Evolutionary conservation across 2,888 invertebrate genomes (phyloP).

Genomic region (Shargacucullia verbasci): DNA sequence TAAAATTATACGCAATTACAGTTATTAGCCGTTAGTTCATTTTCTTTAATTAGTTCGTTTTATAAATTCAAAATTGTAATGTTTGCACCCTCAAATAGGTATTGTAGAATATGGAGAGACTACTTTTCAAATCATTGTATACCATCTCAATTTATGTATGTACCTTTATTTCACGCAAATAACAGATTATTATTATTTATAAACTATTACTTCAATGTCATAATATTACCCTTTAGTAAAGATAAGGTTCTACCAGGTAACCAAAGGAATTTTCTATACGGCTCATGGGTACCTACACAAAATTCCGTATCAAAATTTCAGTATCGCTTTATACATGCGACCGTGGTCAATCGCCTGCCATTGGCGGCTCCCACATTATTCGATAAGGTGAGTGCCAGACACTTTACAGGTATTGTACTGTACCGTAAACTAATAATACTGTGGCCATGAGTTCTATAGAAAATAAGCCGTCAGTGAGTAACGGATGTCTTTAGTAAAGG

Average conservation of each 20-base stretch:
- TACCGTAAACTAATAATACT: slow-evolving; percentile 51
- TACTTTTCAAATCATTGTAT: no score
- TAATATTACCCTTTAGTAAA: not conserved
- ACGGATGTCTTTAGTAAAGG: slow-evolving; percentile 49
- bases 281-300: slow-evolving; percentile 9
- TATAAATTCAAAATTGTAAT: no score
- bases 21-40: no score
- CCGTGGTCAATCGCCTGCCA: slow-evolving; percentile 59
- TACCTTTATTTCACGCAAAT: no score
- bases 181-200: no score
- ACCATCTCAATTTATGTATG: no score
- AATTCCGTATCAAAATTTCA: slow-evolving; percentile 38
- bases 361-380: slow-evolving; percentile 57
- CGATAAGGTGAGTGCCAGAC: slow-evolving; percentile 60
- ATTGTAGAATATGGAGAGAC: no score
- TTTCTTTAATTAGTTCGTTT: no score
- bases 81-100: no score
- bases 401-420: slow-evolving; percentile 62
- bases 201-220: no score
- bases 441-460: slow-evolving; percentile 39
- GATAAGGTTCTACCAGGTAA: slow-evolving; percentile 28
- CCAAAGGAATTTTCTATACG: slow-evolving; percentile 36
- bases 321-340: slow-evolving; percentile 34
- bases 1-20: no score
- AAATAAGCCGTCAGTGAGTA: slow-evolving; percentile 46